Percentiles rank a stretch among this genome's conserved stretches.
phyloP scores from a whole-genome alignment of 2,797 vertebrate species.

The Fratercula arctica region DNA sequence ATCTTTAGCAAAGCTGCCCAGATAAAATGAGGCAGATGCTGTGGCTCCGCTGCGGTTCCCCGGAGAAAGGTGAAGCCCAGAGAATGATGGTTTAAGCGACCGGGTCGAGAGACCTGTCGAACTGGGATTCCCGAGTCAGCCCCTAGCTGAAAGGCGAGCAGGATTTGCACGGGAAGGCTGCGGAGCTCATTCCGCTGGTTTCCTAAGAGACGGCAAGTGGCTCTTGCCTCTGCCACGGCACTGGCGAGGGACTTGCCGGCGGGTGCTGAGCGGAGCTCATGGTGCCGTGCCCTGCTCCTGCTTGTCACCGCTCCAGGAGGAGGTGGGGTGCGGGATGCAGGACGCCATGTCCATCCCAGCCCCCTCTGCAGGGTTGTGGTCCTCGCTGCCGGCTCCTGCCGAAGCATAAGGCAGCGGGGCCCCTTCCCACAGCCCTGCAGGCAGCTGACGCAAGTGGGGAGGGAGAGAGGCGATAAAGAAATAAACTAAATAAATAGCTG shows the following conservation, averaged over 20 bases:
- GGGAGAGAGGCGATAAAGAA: not conserved
- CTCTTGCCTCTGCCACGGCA: not conserved
- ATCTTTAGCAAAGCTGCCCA: not conserved
- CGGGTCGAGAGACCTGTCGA: not conserved
- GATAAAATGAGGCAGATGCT: too few species aligned
- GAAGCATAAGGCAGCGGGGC: fast-evolving
- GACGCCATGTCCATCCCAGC: not conserved
- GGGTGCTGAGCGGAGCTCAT: fast-evolving
- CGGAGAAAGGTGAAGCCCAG: not conserved
- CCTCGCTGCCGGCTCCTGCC: fast-evolving
- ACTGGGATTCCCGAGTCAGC: not conserved
- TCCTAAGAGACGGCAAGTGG: not conserved
- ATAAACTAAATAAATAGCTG: not conserved
- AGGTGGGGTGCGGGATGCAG: not conserved
- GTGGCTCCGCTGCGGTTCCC: not conserved
- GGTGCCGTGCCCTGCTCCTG: not conserved
- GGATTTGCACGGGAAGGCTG: not conserved
- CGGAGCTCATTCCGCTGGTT: not conserved
- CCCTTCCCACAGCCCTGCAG: not conserved
- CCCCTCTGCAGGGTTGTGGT: fast-evolving
- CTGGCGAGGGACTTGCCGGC: not conserved
- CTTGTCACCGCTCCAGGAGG: not conserved
- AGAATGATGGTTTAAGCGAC: too few species aligned
- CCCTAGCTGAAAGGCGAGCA: not conserved
- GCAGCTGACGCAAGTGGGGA: not conserved